A percentile compares a stretch with the other conserved stretches of the same genome.
These are phyloP conservation scores for Dicycla oo DNA, from an alignment of 2,888 invertebrate species.

Conservation along the genomic window DNA sequence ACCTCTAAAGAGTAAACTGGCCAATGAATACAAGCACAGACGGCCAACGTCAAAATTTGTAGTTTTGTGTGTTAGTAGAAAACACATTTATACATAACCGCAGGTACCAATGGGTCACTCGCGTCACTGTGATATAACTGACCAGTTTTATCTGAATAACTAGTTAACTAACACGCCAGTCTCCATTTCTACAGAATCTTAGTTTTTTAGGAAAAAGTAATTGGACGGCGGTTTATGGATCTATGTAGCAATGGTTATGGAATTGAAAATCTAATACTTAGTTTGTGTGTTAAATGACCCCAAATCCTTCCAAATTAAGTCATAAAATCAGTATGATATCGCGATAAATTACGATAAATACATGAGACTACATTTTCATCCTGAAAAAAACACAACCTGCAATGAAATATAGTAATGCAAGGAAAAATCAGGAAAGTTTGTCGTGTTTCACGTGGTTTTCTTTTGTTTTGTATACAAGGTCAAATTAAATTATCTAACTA, in stretches of 20 bases:
- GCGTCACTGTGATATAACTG: slow-evolving; percentile 48
- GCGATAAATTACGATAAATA: not conserved
- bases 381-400: too few species aligned
- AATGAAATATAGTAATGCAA: too few species aligned
- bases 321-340: not conserved
- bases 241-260: not conserved
- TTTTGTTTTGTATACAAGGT: too few species aligned
- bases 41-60: slow-evolving; percentile 15
- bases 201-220: slow-evolving; percentile 9
- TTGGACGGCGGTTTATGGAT: not conserved
- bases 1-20: slow-evolving; percentile 39
- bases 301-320: not conserved
- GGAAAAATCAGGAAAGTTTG: not conserved
- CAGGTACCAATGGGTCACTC: slow-evolving; percentile 46
- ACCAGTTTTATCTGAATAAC: slow-evolving; percentile 43
- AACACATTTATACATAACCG: slow-evolving; percentile 43
- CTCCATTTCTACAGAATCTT: slow-evolving; percentile 1
- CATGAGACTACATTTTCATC: not conserved
- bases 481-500: too few species aligned
- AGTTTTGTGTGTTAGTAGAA: slow-evolving; percentile 49
- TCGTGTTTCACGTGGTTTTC: too few species aligned
- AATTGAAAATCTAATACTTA: not conserved
- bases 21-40: slow-evolving; percentile 31
- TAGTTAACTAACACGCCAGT: slow-evolving; percentile 21
- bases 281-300: not conserved